These are phyloP conservation scores for Gibbula magus DNA, from an alignment of 2,888 invertebrate genomes.

Conservation along the genomic window DNA sequence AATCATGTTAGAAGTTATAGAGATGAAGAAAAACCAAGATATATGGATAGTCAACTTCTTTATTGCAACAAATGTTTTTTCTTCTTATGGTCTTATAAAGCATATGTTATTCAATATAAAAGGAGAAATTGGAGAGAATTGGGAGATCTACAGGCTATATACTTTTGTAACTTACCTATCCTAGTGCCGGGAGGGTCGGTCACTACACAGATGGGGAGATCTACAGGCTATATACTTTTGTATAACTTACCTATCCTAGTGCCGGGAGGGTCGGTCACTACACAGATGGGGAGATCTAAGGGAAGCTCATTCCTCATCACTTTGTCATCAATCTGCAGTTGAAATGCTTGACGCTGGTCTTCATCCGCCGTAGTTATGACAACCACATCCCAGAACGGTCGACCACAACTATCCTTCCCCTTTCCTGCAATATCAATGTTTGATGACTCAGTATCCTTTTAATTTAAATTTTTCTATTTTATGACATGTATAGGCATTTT, in stretches of 20 bases:
- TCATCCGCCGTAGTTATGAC: slow-evolving; percentile 75
- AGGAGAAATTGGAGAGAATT: no score
- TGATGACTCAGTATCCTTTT: no score
- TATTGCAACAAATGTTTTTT: no score
- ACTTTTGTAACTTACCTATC: slow-evolving; percentile 62
- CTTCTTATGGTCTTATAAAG: no score
- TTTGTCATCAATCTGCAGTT: slow-evolving; percentile 72
- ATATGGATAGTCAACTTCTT: no score
- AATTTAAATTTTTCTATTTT: no score
- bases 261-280: slow-evolving; percentile 75
- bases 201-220: slow-evolving; percentile 34
- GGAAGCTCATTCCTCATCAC: slow-evolving; percentile 68
- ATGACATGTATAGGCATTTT: no score
- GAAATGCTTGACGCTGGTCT: slow-evolving; percentile 73
- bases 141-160: no score
- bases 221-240: background rate
- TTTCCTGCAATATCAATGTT: slow-evolving; percentile 43
- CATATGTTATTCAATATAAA: no score
- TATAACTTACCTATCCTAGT: slow-evolving; percentile 68
- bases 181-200: slow-evolving; percentile 75
- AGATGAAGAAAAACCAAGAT: no score
- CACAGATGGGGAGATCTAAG: slow-evolving; percentile 64
- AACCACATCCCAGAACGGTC: slow-evolving; percentile 75
- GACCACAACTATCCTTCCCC: slow-evolving; percentile 33
- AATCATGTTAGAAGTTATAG: no score